Evolutionary conservation across 2,113 vertebrate genomes (phyloP), one percentile per base, ranked within the genome.

Genomic region (Micromys minutus): DNA sequence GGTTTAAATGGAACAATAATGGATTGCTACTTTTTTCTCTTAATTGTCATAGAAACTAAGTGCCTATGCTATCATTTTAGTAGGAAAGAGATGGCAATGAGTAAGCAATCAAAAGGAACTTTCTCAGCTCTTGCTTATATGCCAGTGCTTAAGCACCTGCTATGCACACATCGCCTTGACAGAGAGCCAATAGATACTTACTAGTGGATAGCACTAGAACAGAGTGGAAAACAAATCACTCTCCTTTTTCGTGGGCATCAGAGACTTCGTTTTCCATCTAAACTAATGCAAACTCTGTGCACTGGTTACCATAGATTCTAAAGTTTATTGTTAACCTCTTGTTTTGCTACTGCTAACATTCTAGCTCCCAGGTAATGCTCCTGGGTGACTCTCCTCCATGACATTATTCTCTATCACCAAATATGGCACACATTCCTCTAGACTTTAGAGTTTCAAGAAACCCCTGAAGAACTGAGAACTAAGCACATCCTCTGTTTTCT

Each of bases 1-100:
- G 98, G 91, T 69, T 97, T 98, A 98, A 98, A 98, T 98, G 97
- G 97, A 98, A 97, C 72, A 98, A 97, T 96, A 97, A 98, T 98
- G 96, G 95, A 97, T 98, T 97, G 95, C 93, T 97, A 96, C 95
- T 96, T 95, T 96, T 97, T 89, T 80, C 61, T 95, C 93, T 90
- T 95, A 67, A 92, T 93, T 69, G 67, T 76, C 94, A 95, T 95
- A 97, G 94, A 97, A 97, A 97, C 96, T 97, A 95, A 98, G 87
- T 91, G 94, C 63, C 95, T 79, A 50, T 91, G 95, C 4, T 42
- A 39, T 42, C 72, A 57, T 94, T 96, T 89, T 81, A 87, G 77
- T 90, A 85, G 95, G 89, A 97, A 90, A 96, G 94, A 95, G 45
- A 91, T 95, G 93, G 57, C 55, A 87, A 92, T 77, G 93, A 97